phyloP scores from a whole-genome alignment of 2,113 vertebrate species.

The Oxyura jamaicensis region DNA sequence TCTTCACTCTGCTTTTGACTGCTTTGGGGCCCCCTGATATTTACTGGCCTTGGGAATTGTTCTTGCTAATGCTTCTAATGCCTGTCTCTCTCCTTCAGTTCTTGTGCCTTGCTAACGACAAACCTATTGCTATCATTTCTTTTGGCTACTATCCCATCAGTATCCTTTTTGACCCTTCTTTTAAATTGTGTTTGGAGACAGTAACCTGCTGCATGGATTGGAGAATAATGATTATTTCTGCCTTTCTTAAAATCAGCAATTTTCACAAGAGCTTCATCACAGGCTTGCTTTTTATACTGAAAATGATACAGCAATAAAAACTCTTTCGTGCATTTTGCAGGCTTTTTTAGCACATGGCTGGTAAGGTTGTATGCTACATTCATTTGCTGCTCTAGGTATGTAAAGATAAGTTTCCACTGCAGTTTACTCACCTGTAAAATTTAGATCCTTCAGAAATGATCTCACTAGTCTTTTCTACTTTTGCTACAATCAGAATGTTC shows the following conservation, averaged over 20 bases:
- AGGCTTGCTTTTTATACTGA: not conserved
- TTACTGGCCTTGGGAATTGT: conserved; percentile 52
- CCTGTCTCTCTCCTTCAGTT: conserved; percentile 1
- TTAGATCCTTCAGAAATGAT: not conserved
- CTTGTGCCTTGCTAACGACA: not conserved
- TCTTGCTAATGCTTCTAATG: conserved; percentile 32
- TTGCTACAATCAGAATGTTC: not conserved
- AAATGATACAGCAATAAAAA: not conserved
- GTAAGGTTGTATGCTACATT: not conserved
- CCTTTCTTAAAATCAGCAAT: not conserved
- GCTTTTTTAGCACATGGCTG: not conserved
- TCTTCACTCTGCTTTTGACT: conserved; percentile 48
- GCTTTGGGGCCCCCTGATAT: conserved; percentile 48
- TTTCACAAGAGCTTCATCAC: not conserved
- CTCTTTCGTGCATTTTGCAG: not conserved
- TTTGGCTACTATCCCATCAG: not conserved
- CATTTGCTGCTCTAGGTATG: not conserved
- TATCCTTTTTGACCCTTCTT: not conserved
- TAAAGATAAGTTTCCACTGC: not conserved
- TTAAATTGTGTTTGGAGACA: not conserved
- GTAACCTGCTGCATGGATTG: not conserved
- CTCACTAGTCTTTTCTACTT: not conserved
- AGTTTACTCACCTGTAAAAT: not conserved
- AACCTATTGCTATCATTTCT: not conserved
- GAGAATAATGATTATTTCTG: not conserved